Evolutionary conservation across 2,113 vertebrate genomes (phyloP).

Genomic region (Conger conger): DNA sequence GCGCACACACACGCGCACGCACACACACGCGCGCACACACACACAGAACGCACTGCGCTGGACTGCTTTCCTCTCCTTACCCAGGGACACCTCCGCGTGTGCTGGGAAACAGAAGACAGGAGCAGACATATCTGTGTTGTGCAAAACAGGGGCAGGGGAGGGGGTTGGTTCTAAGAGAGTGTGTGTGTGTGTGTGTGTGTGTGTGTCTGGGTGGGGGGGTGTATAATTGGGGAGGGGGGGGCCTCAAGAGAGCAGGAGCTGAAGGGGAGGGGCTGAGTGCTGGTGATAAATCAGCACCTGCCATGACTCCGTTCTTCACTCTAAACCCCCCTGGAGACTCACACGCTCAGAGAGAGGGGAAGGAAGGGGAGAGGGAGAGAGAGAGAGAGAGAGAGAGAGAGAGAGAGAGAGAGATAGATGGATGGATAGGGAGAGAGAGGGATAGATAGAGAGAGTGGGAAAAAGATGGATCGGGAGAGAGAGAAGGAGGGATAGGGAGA

Average conservation of each 20-base stretch:
- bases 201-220: not conserved
- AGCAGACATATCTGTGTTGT: slow-evolving; percentile 8
- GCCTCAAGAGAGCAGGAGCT: slow-evolving; percentile 14
- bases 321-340: not conserved
- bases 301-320: slow-evolving; percentile 34
- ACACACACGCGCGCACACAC: slow-evolving; percentile 39
- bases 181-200: slow-evolving; percentile 11
- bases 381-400: no score
- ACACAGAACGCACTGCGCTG: slow-evolving; percentile 6
- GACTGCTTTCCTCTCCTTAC: not conserved
- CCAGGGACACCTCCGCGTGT: not conserved
- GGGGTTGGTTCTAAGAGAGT: slow-evolving; percentile 42
- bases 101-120: slow-evolving; percentile 12
- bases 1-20: slow-evolving; percentile 39
- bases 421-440: no score
- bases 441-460: no score
- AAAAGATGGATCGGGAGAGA: no score
- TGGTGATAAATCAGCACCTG: slow-evolving; percentile 60
- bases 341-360: not conserved
- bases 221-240: not conserved
- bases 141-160: slow-evolving; percentile 28
- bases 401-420: no score
- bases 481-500: no score
- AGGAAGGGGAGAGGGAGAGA: not conserved
- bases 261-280: slow-evolving; percentile 38